A percentile compares a stretch with the other conserved stretches of the same genome.
Conservation (phyloP, 2,888 invertebrate species). For the Rhaphigaster nebulosa region DNA sequence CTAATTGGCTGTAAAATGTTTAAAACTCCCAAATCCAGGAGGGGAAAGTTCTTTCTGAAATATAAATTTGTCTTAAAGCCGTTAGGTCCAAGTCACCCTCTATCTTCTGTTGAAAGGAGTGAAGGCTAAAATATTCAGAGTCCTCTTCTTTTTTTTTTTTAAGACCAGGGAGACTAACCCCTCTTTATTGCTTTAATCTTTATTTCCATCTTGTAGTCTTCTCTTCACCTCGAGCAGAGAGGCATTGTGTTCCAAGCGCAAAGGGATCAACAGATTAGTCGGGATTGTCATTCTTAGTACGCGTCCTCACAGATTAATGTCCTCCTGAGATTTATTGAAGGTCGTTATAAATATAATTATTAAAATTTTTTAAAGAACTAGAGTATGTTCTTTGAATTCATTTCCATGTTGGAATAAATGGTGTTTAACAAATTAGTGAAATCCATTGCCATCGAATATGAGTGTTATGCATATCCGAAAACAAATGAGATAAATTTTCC, state of each 20-base stretch:
- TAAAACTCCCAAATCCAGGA: conserved; percentile 34
- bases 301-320: not conserved
- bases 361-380: no score
- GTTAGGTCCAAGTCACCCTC: conserved; percentile 37
- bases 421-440: no score
- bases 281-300: not conserved
- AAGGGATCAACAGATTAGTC: not conserved
- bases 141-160: conserved; percentile 25
- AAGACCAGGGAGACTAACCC: not conserved
- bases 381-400: no score
- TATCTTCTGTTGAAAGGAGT: conserved; percentile 20
- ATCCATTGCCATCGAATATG: no score
- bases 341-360: not conserved
- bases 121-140: conserved; percentile 23
- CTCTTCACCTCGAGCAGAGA: not conserved
- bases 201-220: conserved; percentile 45
- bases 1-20: conserved; percentile 39
- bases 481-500: no score
- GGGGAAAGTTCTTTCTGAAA: conserved; percentile 30
- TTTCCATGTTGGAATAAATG: no score
- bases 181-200: conserved; percentile 48
- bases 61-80: conserved; percentile 46
- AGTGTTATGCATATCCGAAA: no score
- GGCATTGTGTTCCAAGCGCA: not conserved
- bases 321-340: not conserved